Conservation (phyloP, 2,797 vertebrate species). For the Paguma larvata region DNA sequence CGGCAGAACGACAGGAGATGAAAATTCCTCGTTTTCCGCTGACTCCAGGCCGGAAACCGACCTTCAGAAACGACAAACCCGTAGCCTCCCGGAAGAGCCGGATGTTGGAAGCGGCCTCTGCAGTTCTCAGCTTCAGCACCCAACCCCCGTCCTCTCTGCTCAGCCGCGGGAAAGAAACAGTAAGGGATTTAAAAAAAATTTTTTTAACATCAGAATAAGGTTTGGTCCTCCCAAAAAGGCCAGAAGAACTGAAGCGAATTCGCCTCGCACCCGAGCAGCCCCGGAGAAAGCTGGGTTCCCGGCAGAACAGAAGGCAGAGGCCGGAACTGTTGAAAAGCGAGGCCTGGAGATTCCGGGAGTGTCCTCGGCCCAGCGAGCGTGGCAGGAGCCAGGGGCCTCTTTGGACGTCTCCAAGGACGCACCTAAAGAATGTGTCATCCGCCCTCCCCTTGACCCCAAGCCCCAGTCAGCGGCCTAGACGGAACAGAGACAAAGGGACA, state of each 20-base stretch:
- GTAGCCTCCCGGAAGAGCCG: background rate
- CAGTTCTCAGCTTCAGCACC: background rate
- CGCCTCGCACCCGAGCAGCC: background rate
- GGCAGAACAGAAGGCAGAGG: background rate
- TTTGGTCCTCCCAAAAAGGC: background rate
- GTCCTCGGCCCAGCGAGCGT: background rate
- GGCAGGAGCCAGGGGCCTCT: background rate
- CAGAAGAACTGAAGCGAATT: background rate
- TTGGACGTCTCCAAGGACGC: background rate
- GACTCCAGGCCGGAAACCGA: background rate
- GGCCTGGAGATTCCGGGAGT: conserved; percentile 54
- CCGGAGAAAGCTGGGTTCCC: conserved; percentile 33
- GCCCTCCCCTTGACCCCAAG: background rate
- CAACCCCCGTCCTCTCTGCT: background rate
- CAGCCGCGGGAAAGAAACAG: background rate
- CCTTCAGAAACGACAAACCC: background rate
- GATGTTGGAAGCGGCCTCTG: background rate
- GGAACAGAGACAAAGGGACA: conserved; percentile 44
- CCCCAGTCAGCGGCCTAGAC: background rate
- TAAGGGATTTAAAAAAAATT: background rate
- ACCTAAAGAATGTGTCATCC: background rate
- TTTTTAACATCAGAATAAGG: background rate
- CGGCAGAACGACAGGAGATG: conserved; percentile 37
- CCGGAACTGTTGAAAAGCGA: background rate
- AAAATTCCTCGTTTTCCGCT: conserved; percentile 14